Evolutionary conservation across 2,113 vertebrate genomes (phyloP).

Genomic region (Trachemys scripta): DNA sequence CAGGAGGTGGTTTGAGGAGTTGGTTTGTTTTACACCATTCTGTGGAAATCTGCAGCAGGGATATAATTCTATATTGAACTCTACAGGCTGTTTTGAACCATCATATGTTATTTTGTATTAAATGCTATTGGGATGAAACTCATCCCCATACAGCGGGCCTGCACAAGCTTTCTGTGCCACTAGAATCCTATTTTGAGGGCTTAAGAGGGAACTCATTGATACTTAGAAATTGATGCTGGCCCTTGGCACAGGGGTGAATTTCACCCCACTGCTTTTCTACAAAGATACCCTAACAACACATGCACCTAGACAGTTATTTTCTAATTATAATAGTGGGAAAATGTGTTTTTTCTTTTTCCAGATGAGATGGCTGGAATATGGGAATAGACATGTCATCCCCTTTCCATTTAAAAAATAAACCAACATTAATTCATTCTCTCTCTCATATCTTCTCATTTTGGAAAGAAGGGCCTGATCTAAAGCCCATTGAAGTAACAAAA

Average conservation of each 20-base stretch:
- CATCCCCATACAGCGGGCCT: neutral
- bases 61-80: neutral
- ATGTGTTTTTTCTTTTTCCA: neutral
- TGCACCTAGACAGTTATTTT: neutral
- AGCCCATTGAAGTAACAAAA: neutral
- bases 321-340: neutral
- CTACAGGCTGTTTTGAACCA: neutral
- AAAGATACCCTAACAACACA: neutral
- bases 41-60: neutral
- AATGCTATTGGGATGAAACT: neutral
- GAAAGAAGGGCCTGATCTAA: neutral
- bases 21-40: neutral
- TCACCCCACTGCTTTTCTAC: neutral
- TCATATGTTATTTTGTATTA: neutral
- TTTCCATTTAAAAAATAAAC: neutral
- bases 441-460: neutral
- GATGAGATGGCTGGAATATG: neutral
- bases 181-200: neutral
- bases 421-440: neutral
- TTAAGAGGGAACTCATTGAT: neutral
- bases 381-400: neutral
- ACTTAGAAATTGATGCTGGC: neutral
- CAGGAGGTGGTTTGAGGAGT: neutral
- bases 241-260: neutral
- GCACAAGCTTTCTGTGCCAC: neutral